Base-by-base conservation (phyloP, 2,797 vertebrate genomes). In the Crocodylus rhombifer region DNA sequence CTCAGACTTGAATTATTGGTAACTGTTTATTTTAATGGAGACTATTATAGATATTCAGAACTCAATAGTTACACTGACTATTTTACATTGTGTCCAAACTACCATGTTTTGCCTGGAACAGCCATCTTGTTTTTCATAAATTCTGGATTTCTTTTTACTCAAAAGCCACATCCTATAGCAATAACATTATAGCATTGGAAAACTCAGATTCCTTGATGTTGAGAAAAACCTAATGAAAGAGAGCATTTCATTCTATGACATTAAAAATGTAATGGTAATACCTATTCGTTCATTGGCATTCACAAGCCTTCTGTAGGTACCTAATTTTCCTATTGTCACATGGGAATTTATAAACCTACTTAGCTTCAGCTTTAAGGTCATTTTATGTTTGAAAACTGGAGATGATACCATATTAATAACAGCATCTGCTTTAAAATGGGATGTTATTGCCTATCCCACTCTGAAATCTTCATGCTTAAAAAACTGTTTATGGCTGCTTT, bases 321-420 rank as follows among this genome's bases (percentile, higher is more conserved):
- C 36, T 75, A 56, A 7, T 25, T 56, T 26, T 61, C 4, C 16
- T 58, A 2, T 21, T 30, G 20, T 64, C 75, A 8, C 23, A 6
- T 28, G 36, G 65, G 77, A 88, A 26, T 65, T 73, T 60, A 26
- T 60, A 77, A 75, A 84, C 56, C 83, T 77, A 71, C 21, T 80
- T 84, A 87, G 71, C n/a, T 82, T 81, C 76, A 58, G 4, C 84
- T 93, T 82, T 28, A 80, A 71, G 25, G 77, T 21, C 57, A 78
- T 93, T 94, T 90, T 71, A 1, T 16, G 33, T 88, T 92, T 80
- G 58, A 86, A 91, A 88, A 69, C 28, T 57, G 36, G 77, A 33
- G 88, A 82, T 80, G 74, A 85, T 91, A 93, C 75, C 57, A 76
- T 14, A 25, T 60, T 36, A 56, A 57, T 33, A 28, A 20, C 33